Evolutionary conservation across 2,113 vertebrate genomes (phyloP), one percentile per base, ranked within the genome.

Genomic region (Elephantulus edwardii): DNA sequence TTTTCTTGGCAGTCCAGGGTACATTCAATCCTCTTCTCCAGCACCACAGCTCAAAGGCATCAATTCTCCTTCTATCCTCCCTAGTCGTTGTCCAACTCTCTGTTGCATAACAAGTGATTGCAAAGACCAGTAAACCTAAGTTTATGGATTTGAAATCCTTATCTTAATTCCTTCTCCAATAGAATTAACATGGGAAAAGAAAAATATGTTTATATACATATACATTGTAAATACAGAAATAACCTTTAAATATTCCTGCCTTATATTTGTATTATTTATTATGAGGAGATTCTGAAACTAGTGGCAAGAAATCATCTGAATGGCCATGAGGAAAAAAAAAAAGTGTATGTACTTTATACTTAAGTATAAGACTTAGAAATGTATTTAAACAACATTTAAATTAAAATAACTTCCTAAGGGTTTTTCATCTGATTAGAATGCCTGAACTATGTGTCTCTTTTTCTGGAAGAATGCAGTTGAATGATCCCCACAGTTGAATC

Each of bases 361-460:
- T 46, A 90, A 92, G 48, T 86, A 68, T 81, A 42, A 82, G 50
- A 85, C 70, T 76, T 90, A 62, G 58, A 86, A 88, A 83, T 92
- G 62, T 92, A 82, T 76, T 92, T 82, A 83, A 94, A 56, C 52
- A 40, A 81, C 75, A 74, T 90, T 88, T 74, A 70, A 70, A 88
- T 90, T 58, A 86, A 42, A 71, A 13, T 92, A 83, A 71, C 71
- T 71, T 94, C 85, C 82, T 83, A 8, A 50, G 26, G 10, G 77
- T 74, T 56, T 68, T 54, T 76, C 10, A 9, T 54, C 77, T 8
- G 0, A 71, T 95, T 42, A 79, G 54, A 58, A 71, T 54, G 24
- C 8, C 86, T 48, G 10, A 2, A 8, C 33, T 35, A 2, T 77
- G 40, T 70, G 68, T 93, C 38, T 4, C 1, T 89, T 86, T 92